These are phyloP conservation scores for Phymorhynchus buccinoides DNA, from an alignment of 1,140 invertebrate genomes.

Conservation along the genomic window DNA sequence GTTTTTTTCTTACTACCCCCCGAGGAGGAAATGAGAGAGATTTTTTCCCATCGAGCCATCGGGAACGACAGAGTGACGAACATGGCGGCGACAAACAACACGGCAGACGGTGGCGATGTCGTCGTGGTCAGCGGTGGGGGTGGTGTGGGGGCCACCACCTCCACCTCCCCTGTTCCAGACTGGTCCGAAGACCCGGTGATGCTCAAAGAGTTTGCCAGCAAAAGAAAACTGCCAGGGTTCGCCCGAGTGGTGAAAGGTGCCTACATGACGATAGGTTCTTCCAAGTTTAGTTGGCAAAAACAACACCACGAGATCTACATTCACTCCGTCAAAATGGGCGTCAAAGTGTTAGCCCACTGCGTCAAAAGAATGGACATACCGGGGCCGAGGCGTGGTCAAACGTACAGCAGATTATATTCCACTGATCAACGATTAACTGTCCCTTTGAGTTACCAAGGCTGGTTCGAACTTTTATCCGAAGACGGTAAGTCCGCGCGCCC, in stretches of 20 bases:
- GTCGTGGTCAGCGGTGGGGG: slow-evolving; percentile 1
- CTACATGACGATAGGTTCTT: slow-evolving; percentile 89
- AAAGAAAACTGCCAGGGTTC: slow-evolving; percentile 85
- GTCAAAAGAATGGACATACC: slow-evolving; percentile 89
- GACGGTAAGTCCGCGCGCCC: slow-evolving; percentile 90
- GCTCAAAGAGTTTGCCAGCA: slow-evolving; percentile 85
- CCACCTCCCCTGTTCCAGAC: slow-evolving; percentile 71
- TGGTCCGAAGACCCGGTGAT: slow-evolving; percentile 87
- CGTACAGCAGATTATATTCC: slow-evolving; percentile 75
- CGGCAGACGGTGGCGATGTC: not conserved
- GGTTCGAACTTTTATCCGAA: slow-evolving; percentile 94
- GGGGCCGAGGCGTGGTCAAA: slow-evolving; percentile 68
- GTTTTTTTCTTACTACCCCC: not conserved
- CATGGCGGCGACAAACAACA: slow-evolving; percentile 17
- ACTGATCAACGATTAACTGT: slow-evolving; percentile 78
- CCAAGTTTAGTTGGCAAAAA: slow-evolving; percentile 79
- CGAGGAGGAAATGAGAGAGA: slow-evolving; percentile 26
- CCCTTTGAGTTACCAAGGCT: slow-evolving; percentile 90
- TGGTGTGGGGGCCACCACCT: not conserved
- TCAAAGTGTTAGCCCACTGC: slow-evolving; percentile 89
- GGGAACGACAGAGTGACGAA: not conserved
- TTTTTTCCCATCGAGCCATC: not conserved
- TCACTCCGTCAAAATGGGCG: slow-evolving; percentile 85
- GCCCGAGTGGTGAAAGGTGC: slow-evolving; percentile 94
- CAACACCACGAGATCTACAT: slow-evolving; percentile 85